Evolutionary conservation across 2,797 vertebrate species (phyloP), one percentile per base, ranked within the genome.

Genomic region (Diplodus puntazzo): DNA sequence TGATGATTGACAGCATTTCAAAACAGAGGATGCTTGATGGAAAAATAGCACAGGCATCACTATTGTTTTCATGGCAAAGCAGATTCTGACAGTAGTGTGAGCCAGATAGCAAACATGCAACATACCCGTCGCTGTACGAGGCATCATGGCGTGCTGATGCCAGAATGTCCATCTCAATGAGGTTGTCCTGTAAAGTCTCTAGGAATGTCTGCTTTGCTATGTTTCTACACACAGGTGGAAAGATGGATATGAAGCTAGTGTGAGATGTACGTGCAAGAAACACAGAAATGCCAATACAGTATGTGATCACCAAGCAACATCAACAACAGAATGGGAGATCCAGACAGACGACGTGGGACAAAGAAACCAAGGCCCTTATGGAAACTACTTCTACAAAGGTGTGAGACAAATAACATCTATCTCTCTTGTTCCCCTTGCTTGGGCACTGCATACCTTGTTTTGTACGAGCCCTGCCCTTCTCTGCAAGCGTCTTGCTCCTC

Each of bases 151-250:
- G 96, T 92, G 97, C 96, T 86, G 97, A 96, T 95, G 97, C 97
- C 96, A 99, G 97, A 95, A 98, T 97, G 96, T 99, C 98, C 98
- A 99, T 99, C 97, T 99, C 98, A 97, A 99, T 99, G 95, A 98
- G 95, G 98, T 98, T 99, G 97, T 99, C 98, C 96, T 99, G 98
- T 95, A 99, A 98, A 96, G 96, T 97, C 97, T 98, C 98, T 97
- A 99, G 97, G 97, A 99, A 98, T 96, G 97, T 95, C 98, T 99
- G 98, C 98, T 99, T 99, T 98, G 97, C 97, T 98, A 99, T 97
- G 96, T 98, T 99, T 99, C 98, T 99, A 99, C 96, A 94, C 95
- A 99, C 96, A 98, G 95, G 96, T 97, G 97, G 96, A 98, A 95
- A 95, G 92, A 95, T 95, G 95, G 89, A 94, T 82, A 93, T 97